phyloP scores from a whole-genome alignment of 2,797 vertebrate genomes.

The Galago senegalensis region DNA sequence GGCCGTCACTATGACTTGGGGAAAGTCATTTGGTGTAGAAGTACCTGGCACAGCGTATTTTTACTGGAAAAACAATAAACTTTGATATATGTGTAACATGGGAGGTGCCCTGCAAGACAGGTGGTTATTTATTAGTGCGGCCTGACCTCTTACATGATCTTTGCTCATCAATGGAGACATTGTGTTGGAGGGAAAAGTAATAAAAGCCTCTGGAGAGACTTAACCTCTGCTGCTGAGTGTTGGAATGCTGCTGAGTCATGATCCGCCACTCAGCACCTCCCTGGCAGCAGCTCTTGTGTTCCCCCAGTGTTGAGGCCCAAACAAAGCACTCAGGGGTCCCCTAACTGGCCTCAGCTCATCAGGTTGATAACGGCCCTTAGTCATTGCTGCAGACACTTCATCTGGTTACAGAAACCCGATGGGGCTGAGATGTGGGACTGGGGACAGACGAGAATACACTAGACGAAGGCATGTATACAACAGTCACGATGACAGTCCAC shows the following conservation, averaged over 20 bases:
- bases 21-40: background rate
- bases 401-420: background rate
- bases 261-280: background rate
- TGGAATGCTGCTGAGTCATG: slow-evolving; percentile 63
- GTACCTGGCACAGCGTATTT: background rate
- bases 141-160: no score
- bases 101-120: background rate
- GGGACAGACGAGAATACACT: fast-evolving
- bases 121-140: background rate
- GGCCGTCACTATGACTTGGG: background rate
- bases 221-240: background rate
- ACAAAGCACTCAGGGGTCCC: background rate
- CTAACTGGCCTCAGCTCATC: background rate
- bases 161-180: background rate
- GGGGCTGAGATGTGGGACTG: fast-evolving
- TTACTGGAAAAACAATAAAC: background rate
- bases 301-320: background rate
- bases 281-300: background rate
- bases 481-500: fast-evolving
- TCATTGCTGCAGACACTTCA: no score
- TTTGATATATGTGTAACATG: fast-evolving
- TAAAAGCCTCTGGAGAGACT: background rate
- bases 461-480: fast-evolving
- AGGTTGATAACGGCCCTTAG: background rate
- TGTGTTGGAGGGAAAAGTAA: background rate